phyloP scores from a whole-genome alignment of 1,140 invertebrate genomes.

The Cryptotermes secundus region DNA sequence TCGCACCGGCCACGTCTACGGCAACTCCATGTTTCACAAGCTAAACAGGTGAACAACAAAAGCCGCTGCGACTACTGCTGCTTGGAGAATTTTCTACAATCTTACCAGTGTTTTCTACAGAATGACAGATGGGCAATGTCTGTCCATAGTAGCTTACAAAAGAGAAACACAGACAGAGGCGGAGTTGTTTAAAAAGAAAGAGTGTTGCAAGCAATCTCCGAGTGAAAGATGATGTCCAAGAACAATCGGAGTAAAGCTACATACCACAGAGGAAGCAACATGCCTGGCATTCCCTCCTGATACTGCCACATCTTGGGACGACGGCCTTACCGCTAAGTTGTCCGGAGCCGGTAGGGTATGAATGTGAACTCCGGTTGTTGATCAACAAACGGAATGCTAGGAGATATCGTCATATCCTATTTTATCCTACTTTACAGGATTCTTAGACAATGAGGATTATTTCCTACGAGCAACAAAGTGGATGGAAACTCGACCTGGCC shows the following conservation, averaged over 20 bases:
- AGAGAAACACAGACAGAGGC: neutral
- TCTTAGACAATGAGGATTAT: neutral
- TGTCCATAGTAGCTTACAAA: neutral
- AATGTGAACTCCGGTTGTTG: neutral
- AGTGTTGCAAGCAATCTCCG: neutral
- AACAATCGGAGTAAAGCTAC: neutral
- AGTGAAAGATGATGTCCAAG: neutral
- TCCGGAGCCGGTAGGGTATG: neutral
- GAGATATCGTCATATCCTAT: neutral
- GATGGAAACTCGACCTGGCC: neutral
- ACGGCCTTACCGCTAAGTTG: neutral
- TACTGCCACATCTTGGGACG: neutral
- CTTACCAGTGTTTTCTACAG: neutral
- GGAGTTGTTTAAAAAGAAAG: conserved; percentile 17
- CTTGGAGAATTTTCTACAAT: neutral
- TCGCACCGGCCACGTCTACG: neutral
- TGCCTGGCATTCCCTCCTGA: neutral
- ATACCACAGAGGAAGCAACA: neutral
- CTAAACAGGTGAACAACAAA: neutral
- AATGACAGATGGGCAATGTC: neutral
- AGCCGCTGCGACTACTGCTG: neutral
- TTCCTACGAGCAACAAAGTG: neutral
- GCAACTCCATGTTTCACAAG: neutral
- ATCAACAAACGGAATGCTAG: neutral
- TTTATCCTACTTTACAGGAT: conserved; percentile 4